Evolutionary conservation across 2,888 invertebrate genomes (phyloP), one percentile per base, ranked within the genome.

Genomic region (Eulithis testata): DNA sequence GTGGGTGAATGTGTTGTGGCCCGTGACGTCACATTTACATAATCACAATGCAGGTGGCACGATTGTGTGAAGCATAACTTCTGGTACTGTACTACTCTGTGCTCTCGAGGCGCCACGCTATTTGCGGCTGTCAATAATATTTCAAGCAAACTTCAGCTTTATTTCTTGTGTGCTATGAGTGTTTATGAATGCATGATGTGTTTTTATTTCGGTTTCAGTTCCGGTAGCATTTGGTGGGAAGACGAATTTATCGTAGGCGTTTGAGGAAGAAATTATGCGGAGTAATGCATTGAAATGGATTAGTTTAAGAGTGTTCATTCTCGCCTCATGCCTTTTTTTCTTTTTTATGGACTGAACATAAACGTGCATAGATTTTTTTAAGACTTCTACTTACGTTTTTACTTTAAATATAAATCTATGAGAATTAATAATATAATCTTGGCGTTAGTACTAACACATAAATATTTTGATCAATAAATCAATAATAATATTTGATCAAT

Each of bases 221-320:
- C 70, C 74, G 74, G 76, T 77, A 76, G 72, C 73, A 72, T 80
- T 79, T 72, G 73, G 76, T 71, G 73, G 75, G 76, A 78, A 79
- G 75, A 75, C 73, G 73, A 71, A 78, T 73, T 77, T 74, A 72
- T 73, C 58, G 67, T 60, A 62, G 63, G 67, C 69, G 67, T 69
- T 73, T 68, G 65, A 70, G 69, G 70, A 72, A 73, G 72, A 73
- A 69, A 63, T 63, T 69, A 61, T 70, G 59, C 56, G 52, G 54
- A 60, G 61, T 53, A 66, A 65, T 60, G 63, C 53, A 55, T 44
- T 49, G 31, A 36, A 61, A 50, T 52, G 36, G 12, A 50, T 53
- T 45, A 57, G 56, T 53, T 37, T 36, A 51, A 52, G 52, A 51
- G 44, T 62, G 52, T 40, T 47, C 27, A 43, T 54, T 40, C 36